Conservation (phyloP, 1,140 invertebrate species). For the Caenorhabditis briggsae region DNA sequence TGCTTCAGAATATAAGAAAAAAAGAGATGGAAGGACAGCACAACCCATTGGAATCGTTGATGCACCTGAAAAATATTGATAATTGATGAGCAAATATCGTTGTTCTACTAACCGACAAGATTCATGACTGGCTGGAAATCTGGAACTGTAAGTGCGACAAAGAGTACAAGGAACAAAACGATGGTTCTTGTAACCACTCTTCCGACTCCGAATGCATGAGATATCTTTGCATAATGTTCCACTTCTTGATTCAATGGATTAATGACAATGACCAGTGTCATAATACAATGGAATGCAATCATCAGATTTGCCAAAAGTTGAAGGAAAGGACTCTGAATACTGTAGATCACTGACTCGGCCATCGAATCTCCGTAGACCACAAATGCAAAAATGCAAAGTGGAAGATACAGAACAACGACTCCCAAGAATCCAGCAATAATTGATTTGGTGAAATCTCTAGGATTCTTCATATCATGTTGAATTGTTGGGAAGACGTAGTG, state of each 20-base stretch:
- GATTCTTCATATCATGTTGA: slow-evolving; percentile 79
- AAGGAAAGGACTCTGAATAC: slow-evolving; percentile 64
- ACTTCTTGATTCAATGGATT: slow-evolving; percentile 68
- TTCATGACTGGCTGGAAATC: slow-evolving; percentile 68
- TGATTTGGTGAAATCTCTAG: slow-evolving; percentile 73
- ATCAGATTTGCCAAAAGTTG: slow-evolving; percentile 65
- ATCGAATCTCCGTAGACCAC: slow-evolving; percentile 65
- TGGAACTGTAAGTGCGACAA: slow-evolving; percentile 64
- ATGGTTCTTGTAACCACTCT: slow-evolving; percentile 58
- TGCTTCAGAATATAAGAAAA: slow-evolving; percentile 65
- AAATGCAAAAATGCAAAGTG: slow-evolving; percentile 64
- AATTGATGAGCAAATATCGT: too few relatives aligned
- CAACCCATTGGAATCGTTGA: slow-evolving; percentile 67
- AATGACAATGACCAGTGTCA: slow-evolving; percentile 67
- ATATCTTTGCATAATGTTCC: slow-evolving; percentile 64
- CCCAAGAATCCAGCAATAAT: slow-evolving; percentile 64
- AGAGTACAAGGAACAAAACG: slow-evolving; percentile 63
- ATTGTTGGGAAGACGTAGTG: slow-evolving; percentile 79
- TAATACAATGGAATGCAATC: slow-evolving; percentile 67
- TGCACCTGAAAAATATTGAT: slow-evolving; percentile 21
- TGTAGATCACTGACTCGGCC: slow-evolving; percentile 66
- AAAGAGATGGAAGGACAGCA: slow-evolving; percentile 65
- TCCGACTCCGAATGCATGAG: slow-evolving; percentile 63
- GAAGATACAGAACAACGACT: slow-evolving; percentile 67
- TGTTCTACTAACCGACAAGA: slow-evolving; percentile 52